Evolutionary conservation across 1,140 invertebrate genomes (phyloP).

Genomic region (Mactra quadrangularis): DNA sequence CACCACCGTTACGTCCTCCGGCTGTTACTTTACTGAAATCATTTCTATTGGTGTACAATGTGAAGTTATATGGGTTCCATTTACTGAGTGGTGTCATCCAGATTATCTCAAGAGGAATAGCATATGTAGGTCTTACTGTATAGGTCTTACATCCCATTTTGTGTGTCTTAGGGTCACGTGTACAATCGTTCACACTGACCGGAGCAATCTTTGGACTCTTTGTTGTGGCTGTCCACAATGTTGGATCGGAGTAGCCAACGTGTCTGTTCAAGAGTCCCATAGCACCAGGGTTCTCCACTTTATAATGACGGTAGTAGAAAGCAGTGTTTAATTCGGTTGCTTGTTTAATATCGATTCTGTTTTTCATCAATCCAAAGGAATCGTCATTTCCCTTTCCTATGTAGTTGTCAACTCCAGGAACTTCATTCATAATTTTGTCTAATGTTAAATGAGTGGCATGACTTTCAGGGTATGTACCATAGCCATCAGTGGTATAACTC

Average conservation of each 20-base stretch:
- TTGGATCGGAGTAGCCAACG: slow-evolving; percentile 73
- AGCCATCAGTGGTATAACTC: slow-evolving; percentile 41
- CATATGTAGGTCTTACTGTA: slow-evolving; percentile 66
- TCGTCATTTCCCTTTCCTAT: slow-evolving; percentile 66
- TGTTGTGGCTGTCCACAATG: slow-evolving; percentile 73
- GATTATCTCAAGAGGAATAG: slow-evolving; percentile 76
- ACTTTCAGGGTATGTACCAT: slow-evolving; percentile 48
- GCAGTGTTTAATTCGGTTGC: slow-evolving; percentile 68
- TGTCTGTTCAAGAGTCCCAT: slow-evolving; percentile 58
- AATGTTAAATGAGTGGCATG: slow-evolving; percentile 56
- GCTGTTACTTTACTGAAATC: slow-evolving; percentile 7
- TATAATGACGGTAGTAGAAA: slow-evolving; percentile 73
- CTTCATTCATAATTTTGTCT: slow-evolving; percentile 74
- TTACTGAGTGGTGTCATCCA: slow-evolving; percentile 74
- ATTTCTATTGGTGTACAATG: slow-evolving; percentile 26
- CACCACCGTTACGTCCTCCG: slow-evolving; percentile 62
- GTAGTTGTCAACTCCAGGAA: slow-evolving; percentile 79
- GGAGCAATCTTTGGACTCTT: slow-evolving; percentile 65
- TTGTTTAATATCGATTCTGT: slow-evolving; percentile 34
- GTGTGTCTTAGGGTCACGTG: slow-evolving; percentile 15
- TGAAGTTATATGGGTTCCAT: slow-evolving; percentile 77
- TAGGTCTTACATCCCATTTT: slow-evolving; percentile 48
- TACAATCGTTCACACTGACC: slow-evolving; percentile 39
- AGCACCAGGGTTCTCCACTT: slow-evolving; percentile 59
- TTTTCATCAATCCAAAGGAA: slow-evolving; percentile 59